Conservation (phyloP, 2,888 invertebrate species). For the Phaedon cochleariae region DNA sequence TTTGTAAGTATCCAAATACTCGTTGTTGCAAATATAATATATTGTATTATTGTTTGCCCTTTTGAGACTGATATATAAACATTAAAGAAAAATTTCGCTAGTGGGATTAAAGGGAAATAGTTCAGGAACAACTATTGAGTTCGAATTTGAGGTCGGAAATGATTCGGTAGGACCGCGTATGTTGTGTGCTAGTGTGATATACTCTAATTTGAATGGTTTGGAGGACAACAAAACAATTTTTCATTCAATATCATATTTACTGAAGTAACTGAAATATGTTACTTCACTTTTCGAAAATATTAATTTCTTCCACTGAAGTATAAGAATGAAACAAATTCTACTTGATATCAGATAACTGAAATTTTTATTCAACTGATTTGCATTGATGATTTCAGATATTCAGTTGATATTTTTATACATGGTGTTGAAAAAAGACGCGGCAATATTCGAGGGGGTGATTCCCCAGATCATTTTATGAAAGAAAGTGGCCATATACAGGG, state of each 20-base stretch:
- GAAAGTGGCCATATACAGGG: too few relatives aligned
- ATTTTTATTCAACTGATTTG: too few relatives aligned
- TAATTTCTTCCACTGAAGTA: too few relatives aligned
- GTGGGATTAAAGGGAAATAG: slow-evolving; percentile 26
- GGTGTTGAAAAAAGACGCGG: too few relatives aligned
- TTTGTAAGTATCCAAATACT: slow-evolving; percentile 39
- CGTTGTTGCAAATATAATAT: slow-evolving; percentile 34
- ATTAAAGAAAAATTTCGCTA: slow-evolving; percentile 38
- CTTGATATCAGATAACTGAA: too few relatives aligned
- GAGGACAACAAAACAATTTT: slow-evolving; percentile 1
- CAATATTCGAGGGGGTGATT: too few relatives aligned
- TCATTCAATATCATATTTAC: background rate
- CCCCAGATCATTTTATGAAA: too few relatives aligned
- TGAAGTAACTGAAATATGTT: background rate
- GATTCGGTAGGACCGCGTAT: background rate
- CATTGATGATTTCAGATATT: too few relatives aligned
- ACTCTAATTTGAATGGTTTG: background rate
- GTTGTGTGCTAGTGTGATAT: slow-evolving; percentile 3
- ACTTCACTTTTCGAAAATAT: too few relatives aligned
- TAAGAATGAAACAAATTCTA: too few relatives aligned
- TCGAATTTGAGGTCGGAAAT: slow-evolving; percentile 34
- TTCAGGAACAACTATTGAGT: slow-evolving; percentile 51
- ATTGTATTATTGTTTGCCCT: slow-evolving; percentile 59
- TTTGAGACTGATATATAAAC: slow-evolving; percentile 62
- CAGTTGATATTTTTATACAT: too few relatives aligned